Evolutionary conservation across 2,888 invertebrate species (phyloP).

Genomic region (Pheosia gnoma): DNA sequence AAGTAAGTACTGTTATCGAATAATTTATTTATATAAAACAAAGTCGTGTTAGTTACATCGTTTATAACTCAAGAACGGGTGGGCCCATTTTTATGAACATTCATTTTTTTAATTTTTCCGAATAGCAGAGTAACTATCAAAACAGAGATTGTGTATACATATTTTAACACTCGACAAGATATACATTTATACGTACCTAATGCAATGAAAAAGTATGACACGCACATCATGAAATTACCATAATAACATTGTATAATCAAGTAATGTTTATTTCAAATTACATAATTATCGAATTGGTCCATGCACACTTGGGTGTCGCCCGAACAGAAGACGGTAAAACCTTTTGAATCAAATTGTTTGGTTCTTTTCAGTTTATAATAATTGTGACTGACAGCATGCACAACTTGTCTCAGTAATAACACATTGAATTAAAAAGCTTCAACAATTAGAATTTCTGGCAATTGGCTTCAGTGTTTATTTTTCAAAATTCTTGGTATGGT

Average conservation of each 20-base stretch:
- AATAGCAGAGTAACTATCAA: too few species aligned
- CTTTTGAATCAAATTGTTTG: constrained; percentile 62
- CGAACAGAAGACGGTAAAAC: constrained; percentile 82
- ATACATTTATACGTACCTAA: not conserved
- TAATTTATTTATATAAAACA: too few species aligned
- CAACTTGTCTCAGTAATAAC: constrained; percentile 63
- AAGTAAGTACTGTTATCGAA: too few species aligned
- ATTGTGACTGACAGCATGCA: constrained; percentile 82
- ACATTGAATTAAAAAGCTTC: constrained; percentile 64
- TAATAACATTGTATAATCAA: constrained; percentile 8
- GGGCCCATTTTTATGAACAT: too few species aligned
- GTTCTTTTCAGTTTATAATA: constrained; percentile 64
- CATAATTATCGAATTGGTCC: constrained; percentile 68
- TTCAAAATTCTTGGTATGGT: constrained; percentile 65
- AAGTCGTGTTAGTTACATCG: too few species aligned
- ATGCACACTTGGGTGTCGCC: constrained; percentile 77
- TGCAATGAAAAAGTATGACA: constrained; percentile 42
- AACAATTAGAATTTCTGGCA: constrained; percentile 64
- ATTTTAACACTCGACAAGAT: constrained; percentile 12
- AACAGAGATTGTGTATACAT: too few species aligned
- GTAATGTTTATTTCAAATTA: constrained; percentile 46
- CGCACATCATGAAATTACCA: constrained; percentile 19
- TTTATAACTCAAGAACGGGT: too few species aligned
- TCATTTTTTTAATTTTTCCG: not conserved
- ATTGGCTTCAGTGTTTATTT: constrained; percentile 73